Conservation (phyloP, 1,140 invertebrate genomes). For the Agrilus planipennis region DNA sequence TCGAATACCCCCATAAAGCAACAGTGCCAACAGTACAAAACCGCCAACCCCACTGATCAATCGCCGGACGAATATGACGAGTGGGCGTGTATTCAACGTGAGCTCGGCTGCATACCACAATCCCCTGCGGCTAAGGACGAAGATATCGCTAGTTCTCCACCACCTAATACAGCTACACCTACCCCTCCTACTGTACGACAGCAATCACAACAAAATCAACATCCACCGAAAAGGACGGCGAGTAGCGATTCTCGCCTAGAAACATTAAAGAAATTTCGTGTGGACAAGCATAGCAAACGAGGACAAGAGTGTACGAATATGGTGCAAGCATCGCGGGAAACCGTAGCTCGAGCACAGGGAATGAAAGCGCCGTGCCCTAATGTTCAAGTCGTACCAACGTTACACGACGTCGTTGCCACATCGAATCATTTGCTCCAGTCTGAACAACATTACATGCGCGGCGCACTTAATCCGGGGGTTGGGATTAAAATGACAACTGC, state of each 20-base stretch:
- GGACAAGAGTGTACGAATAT: too few relatives aligned
- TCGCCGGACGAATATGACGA: constrained; percentile 46
- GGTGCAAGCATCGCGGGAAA: too few relatives aligned
- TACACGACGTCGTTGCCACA: too few relatives aligned
- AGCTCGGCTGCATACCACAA: constrained; percentile 42
- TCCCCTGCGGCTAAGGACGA: constrained; percentile 9
- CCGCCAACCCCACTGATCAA: not conserved
- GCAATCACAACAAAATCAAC: not conserved
- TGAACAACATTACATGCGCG: too few relatives aligned
- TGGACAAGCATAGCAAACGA: constrained; percentile 30
- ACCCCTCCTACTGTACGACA: constrained; percentile 1
- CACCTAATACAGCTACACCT: not conserved
- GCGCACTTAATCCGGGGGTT: constrained; percentile 6
- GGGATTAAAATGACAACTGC: too few relatives aligned
- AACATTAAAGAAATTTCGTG: constrained; percentile 30
- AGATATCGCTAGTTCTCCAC: not conserved
- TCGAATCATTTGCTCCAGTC: too few relatives aligned
- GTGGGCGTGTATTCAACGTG: constrained; percentile 57
- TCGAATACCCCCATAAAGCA: constrained; percentile 4
- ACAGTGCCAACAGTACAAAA: not conserved
- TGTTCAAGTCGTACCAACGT: too few relatives aligned
- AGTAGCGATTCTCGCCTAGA: constrained; percentile 28
- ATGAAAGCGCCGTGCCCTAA: too few relatives aligned
- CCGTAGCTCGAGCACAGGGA: too few relatives aligned
- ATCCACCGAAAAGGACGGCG: constrained; percentile 17